A percentile compares a stretch with the other conserved stretches of the same genome.
Conservation (phyloP, 2,113 vertebrate genomes). For the Macquaria ambigua region DNA sequence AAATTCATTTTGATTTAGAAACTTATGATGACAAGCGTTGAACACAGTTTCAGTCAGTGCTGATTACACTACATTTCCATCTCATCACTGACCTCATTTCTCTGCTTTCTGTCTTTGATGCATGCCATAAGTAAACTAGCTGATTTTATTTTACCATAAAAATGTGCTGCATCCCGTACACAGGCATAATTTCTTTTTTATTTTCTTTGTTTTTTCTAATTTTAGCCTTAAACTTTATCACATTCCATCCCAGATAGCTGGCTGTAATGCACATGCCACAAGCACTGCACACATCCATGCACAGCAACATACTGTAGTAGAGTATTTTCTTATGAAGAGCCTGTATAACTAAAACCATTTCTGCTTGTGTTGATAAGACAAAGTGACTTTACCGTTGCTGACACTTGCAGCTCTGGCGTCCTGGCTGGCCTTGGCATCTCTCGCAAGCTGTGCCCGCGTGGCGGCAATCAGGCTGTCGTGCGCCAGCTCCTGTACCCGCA, state of each 20-base stretch:
- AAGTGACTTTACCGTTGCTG: constrained; percentile 85
- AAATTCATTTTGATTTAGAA: constrained; percentile 40
- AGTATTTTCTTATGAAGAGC: no score
- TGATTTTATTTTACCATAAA: constrained; percentile 8
- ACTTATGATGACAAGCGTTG: constrained; percentile 25
- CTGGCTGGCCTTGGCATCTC: constrained; percentile 91
- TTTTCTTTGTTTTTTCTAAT: background rate
- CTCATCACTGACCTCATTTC: constrained; percentile 53
- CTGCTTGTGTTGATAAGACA: background rate
- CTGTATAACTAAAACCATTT: background rate
- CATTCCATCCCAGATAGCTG: background rate
- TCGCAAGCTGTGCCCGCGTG: constrained; percentile 94
- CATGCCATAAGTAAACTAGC: background rate
- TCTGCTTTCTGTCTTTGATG: constrained; percentile 37
- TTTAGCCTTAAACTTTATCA: background rate
- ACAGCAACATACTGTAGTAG: background rate
- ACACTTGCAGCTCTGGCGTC: constrained; percentile 75
- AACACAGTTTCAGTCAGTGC: constrained; percentile 39
- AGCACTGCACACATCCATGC: background rate
- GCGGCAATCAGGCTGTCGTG: constrained; percentile 98
- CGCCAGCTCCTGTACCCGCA: constrained; percentile 96
- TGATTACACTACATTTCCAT: constrained; percentile 57
- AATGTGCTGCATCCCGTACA: constrained; percentile 1
- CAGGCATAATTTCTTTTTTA: background rate
- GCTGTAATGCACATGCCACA: background rate